phyloP scores from a whole-genome alignment of 2,797 vertebrate species.

The Chaetophractus vellerosus region DNA sequence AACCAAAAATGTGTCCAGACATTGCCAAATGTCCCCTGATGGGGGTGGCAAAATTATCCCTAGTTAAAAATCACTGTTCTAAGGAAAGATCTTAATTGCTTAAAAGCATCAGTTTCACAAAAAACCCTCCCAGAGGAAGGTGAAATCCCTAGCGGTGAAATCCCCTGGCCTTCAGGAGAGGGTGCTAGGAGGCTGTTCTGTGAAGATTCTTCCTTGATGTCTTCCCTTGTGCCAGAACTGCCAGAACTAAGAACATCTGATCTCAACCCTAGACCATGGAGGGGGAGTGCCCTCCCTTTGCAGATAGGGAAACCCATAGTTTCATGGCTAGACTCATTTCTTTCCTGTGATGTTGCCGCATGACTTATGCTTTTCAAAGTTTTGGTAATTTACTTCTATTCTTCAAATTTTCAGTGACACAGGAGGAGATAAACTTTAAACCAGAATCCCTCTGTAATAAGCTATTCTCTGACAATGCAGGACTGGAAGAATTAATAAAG shows the following conservation, averaged over 20 bases:
- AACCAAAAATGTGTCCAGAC: not conserved
- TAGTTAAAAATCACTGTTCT: slow-evolving; percentile 20
- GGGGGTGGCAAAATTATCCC: not conserved
- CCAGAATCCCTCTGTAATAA: slow-evolving; percentile 80
- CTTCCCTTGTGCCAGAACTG: not conserved
- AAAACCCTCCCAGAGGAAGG: not conserved
- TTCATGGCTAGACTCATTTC: not conserved
- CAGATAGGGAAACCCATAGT: not conserved
- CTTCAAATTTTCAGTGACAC: slow-evolving; percentile 78
- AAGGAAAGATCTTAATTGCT: slow-evolving; percentile 1
- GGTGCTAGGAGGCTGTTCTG: not conserved
- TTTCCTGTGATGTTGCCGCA: not conserved
- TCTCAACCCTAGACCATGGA: not conserved
- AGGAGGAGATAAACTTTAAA: slow-evolving; percentile 70
- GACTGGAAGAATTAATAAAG: slow-evolving; percentile 82
- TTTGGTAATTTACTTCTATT: slow-evolving; percentile 60
- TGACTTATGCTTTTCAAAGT: slow-evolving; percentile 38
- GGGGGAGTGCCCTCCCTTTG: not conserved
- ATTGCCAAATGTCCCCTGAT: not conserved
- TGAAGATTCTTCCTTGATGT: not conserved
- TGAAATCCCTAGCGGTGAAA: no score
- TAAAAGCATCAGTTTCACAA: not conserved
- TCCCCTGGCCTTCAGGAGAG: not conserved
- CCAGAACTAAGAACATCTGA: not conserved
- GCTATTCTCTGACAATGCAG: slow-evolving; percentile 81